These are phyloP conservation scores for Tragelaphus strepsiceros DNA, from an alignment of 2,113 vertebrate genomes.

Conservation along the genomic window DNA sequence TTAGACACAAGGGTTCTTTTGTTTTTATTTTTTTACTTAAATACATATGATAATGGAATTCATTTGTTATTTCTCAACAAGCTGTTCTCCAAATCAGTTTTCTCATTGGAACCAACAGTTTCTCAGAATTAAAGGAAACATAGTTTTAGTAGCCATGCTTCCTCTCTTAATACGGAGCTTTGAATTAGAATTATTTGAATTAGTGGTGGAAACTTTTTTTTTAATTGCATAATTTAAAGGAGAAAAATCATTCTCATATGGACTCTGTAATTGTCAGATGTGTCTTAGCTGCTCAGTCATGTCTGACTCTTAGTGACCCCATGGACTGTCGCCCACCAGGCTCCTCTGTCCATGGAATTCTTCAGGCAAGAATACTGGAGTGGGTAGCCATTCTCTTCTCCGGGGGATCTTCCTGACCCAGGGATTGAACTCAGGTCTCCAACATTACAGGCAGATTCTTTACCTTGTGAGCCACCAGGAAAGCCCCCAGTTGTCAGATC, in stretches of 20 bases:
- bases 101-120: neutral
- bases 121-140: neutral
- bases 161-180: neutral
- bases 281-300: neutral
- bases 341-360: neutral
- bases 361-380: neutral
- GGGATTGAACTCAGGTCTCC: neutral
- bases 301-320: neutral
- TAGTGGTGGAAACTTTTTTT: neutral
- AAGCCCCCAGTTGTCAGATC: neutral
- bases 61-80: constrained; percentile 8
- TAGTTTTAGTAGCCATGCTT: neutral
- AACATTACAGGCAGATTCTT: neutral
- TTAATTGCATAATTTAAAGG: neutral
- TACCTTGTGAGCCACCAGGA: neutral
- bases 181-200: neutral
- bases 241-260: neutral
- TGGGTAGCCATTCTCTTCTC: neutral
- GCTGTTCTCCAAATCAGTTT: constrained; percentile 7
- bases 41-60: neutral
- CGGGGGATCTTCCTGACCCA: neutral
- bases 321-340: neutral
- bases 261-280: neutral
- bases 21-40: neutral
- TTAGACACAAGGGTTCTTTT: neutral